Evolutionary conservation across 2,797 vertebrate species (phyloP).

Genomic region (Cirrhinus mrigala): DNA sequence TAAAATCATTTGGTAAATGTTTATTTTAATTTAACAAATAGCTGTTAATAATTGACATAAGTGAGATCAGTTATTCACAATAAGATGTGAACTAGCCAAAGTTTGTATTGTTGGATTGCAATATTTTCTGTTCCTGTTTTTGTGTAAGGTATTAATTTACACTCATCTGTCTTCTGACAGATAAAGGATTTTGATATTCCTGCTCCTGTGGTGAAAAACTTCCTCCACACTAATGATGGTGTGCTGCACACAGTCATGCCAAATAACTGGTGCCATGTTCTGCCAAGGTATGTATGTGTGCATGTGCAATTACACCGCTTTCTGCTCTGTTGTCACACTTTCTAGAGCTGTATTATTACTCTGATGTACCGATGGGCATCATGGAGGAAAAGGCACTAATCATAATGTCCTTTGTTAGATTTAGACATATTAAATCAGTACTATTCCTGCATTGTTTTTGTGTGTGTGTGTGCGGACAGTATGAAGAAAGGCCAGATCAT

Average conservation of each 20-base stretch:
- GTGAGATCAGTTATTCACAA: neutral
- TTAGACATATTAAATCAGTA: neutral
- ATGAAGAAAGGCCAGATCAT: constrained; percentile 94
- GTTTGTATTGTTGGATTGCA: neutral
- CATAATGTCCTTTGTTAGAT: neutral
- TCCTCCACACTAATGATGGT: constrained; percentile 73
- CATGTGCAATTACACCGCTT: constrained; percentile 6
- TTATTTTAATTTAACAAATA: neutral
- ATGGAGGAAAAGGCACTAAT: neutral
- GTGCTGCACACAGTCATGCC: constrained; percentile 78
- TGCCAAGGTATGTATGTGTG: constrained; percentile 85
- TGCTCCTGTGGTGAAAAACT: constrained; percentile 74
- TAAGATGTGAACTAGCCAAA: neutral
- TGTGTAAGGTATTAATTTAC: neutral
- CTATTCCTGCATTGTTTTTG: constrained; percentile 7
- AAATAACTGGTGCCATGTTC: constrained; percentile 88
- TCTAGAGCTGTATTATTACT: neutral
- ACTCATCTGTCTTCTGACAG: constrained; percentile 68
- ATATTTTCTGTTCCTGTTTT: neutral
- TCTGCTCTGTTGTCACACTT: neutral
- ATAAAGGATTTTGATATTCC: constrained; percentile 85
- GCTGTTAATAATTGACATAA: neutral
- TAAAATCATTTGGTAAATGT: neutral
- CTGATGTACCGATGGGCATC: neutral
- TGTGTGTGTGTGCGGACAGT: constrained; percentile 68